phyloP scores from a whole-genome alignment of 2,888 invertebrate genomes.

The Lordiphosa fenestrarum region DNA sequence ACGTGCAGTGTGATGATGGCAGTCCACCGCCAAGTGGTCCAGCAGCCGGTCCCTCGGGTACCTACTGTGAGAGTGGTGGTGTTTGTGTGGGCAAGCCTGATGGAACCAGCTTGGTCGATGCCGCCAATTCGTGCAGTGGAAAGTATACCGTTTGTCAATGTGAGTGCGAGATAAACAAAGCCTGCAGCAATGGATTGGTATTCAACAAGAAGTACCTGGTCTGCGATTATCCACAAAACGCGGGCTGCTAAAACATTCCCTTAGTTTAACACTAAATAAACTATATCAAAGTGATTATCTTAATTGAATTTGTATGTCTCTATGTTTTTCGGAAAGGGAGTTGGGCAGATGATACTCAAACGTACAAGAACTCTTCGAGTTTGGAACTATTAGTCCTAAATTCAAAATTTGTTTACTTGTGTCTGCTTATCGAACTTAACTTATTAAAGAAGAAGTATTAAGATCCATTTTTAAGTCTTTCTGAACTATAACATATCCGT shows the following conservation, averaged over 20 bases:
- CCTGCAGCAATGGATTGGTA: conserved; percentile 43
- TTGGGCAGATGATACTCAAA: too few species aligned
- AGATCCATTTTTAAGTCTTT: too few species aligned
- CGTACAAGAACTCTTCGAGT: too few species aligned
- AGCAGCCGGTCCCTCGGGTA: conserved; percentile 70
- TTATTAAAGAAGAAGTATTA: too few species aligned
- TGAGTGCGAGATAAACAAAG: conserved; percentile 63
- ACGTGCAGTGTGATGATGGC: conserved; percentile 58
- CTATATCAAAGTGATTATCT: conserved; percentile 4
- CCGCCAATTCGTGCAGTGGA: conserved; percentile 31
- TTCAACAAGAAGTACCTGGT: conserved; percentile 30
- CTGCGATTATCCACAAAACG: conserved; percentile 63
- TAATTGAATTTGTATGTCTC: neutral
- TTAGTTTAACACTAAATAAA: conserved; percentile 25
- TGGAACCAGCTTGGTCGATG: conserved; percentile 34
- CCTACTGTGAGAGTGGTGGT: conserved; percentile 53
- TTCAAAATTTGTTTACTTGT: too few species aligned
- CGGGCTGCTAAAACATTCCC: conserved; percentile 37
- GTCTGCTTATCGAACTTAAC: too few species aligned
- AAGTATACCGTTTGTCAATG: conserved; percentile 67
- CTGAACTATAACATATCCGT: too few species aligned
- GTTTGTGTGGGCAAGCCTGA: conserved; percentile 53
- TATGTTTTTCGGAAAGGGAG: neutral
- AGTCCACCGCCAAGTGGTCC: conserved; percentile 63
- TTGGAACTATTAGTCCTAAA: too few species aligned